Base-by-base conservation (phyloP, 2,888 invertebrate genomes). In the Zeuzera pyrina region DNA sequence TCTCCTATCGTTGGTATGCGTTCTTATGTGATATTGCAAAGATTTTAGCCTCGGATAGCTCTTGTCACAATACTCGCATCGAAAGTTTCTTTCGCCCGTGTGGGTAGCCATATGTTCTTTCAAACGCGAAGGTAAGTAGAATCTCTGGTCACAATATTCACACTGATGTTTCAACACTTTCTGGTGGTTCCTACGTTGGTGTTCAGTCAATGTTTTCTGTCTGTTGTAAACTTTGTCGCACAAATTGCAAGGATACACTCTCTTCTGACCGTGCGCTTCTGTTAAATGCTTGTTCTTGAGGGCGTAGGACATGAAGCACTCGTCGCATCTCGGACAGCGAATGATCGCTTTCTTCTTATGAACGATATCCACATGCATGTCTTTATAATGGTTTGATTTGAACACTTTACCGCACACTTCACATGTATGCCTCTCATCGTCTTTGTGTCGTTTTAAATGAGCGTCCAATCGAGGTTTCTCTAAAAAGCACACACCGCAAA, bases 31-130 rank as follows among this genome's bases (percentile, higher is more conserved):
- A 15, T 87, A 86, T 25, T 86, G 87, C 15, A 88, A 43, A 0
- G 87, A 86, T 21, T 86, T 87, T 3, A 86, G 58, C 31, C 87
- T 71, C 0, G 87, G 87, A 47, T 88, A 88, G 11, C 83, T 83
- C 40, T 88, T 88, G 2, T 86, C 86, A 48, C 88, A 88, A 24
- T 84, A 72, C 15, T 84, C 83, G 46, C 88, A 88, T 2, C 84
- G 57, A 41, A 84, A 87, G n/a, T 84, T 79, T 41, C 85, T 73
- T 23, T 85, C 86, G 0, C 84, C 79, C 0, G 86, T 85, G 33
- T 87, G 87, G 0, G 78, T 76, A 0, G 81, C 78, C 67, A 85
- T 84, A 30, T 86, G 86, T 6, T 86, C 72, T 15, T 76, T 76
- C 31, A 85, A 51, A 1, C 76, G 41, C 0, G 78, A 74, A 0